phyloP scores from a whole-genome alignment of 2,888 invertebrate species.

The Liodrosophila aerea region DNA sequence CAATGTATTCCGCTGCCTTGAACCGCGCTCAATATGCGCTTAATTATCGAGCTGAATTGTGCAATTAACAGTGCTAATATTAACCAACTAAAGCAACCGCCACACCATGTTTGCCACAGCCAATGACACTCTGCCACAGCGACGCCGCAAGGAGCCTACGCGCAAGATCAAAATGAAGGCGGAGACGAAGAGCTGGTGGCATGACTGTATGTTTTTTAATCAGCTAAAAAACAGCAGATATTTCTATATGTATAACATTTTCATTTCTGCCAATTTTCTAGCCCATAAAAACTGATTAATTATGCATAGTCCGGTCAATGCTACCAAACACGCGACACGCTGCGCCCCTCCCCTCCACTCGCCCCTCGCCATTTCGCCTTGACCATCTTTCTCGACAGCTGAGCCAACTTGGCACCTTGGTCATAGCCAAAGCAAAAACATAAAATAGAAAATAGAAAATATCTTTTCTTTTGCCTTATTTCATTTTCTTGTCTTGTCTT shows the following conservation, averaged over 20 bases:
- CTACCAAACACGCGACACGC: conserved; percentile 59
- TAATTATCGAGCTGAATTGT: conserved; percentile 47
- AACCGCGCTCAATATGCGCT: conserved; percentile 29
- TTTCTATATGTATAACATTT: conserved; percentile 25
- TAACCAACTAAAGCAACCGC: conserved; percentile 33
- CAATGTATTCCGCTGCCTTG: conserved; percentile 56
- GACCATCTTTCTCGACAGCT: conserved; percentile 51
- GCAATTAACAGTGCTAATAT: conserved; percentile 39
- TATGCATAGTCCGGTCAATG: conserved; percentile 60
- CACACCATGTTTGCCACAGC: conserved; percentile 72
- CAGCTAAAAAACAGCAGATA: neutral
- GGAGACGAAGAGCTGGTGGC: conserved; percentile 71
- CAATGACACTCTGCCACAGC: conserved; percentile 52
- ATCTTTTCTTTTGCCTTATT: neutral
- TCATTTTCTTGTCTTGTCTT: conserved; percentile 1
- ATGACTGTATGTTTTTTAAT: conserved; percentile 68
- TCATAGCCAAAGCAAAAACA: conserved; percentile 3
- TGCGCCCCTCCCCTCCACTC: conserved; percentile 9
- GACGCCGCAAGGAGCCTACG: conserved; percentile 44
- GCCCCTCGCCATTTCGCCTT: conserved; percentile 31
- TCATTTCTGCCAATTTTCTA: conserved; percentile 49
- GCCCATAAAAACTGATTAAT: conserved; percentile 68
- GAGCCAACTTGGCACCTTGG: conserved; percentile 64
- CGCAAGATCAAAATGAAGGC: conserved; percentile 49
- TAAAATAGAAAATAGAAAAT: conserved; percentile 31